Evolutionary conservation across 2,113 vertebrate genomes (phyloP).

Genomic region (Anarrhichthys ocellatus): DNA sequence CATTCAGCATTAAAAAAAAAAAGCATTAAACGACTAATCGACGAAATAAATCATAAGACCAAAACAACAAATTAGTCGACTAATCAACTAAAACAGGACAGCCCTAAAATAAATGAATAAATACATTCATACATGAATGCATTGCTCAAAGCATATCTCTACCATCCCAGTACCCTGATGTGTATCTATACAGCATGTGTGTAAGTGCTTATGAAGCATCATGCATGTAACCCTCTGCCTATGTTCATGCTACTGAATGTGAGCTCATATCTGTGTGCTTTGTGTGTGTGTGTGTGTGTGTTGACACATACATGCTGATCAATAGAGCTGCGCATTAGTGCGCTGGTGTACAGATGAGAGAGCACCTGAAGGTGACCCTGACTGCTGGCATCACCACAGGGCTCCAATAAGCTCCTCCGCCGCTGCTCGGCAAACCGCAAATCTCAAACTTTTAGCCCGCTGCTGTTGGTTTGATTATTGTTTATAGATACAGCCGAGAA

Average conservation of each 20-base stretch:
- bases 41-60: not conserved
- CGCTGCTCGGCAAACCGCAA: slow-evolving; percentile 88
- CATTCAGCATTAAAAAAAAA: not conserved
- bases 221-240: not conserved
- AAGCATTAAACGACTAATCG: not conserved
- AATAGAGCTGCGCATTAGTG: slow-evolving; percentile 87
- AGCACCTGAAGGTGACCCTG: slow-evolving; percentile 93
- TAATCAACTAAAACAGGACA: not conserved
- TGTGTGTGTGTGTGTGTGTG: slow-evolving; percentile 22
- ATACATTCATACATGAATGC: not conserved
- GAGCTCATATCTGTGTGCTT: slow-evolving; percentile 16
- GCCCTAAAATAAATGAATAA: not conserved
- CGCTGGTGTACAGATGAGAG: slow-evolving; percentile 83
- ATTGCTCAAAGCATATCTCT: not conserved
- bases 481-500: slow-evolving; percentile 99
- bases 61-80: not conserved
- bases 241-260: not conserved
- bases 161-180: not conserved
- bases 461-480: slow-evolving; percentile 99
- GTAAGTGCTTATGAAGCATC: not conserved
- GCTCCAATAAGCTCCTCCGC: slow-evolving; percentile 83
- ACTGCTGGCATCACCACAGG: slow-evolving; percentile 91
- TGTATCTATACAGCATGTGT: slow-evolving; percentile 69
- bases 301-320: slow-evolving; percentile 81
- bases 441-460: slow-evolving; percentile 89